Conservation (phyloP, 2,888 invertebrate genomes). For the Campoplex nolae region DNA sequence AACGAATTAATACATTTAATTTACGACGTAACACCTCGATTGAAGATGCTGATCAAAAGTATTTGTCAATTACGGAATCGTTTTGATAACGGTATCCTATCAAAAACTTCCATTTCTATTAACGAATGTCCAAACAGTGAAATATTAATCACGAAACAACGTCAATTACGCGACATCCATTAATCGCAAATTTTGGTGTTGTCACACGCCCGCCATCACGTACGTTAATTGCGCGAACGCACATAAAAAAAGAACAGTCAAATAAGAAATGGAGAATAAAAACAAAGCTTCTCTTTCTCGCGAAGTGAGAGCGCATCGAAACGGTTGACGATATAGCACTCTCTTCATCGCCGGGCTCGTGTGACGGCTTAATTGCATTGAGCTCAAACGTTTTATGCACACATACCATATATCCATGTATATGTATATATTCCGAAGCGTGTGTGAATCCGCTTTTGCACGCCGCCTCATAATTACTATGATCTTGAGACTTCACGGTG, state of each 20-base stretch:
- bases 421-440: constrained; percentile 36
- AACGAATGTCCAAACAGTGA: not conserved
- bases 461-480: constrained; percentile 79
- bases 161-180: constrained; percentile 21
- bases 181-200: constrained; percentile 39
- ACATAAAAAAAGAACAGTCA: constrained; percentile 11
- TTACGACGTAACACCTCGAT: not conserved
- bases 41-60: not conserved
- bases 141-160: constrained; percentile 1
- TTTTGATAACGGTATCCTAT: not conserved
- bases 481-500: constrained; percentile 77
- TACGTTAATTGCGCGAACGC: constrained; percentile 38
- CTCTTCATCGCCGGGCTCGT: constrained; percentile 36
- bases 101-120: not conserved
- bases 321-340: constrained; percentile 41
- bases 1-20: not conserved
- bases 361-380: constrained; percentile 78
- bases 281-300: not conserved
- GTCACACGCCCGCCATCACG: constrained; percentile 40
- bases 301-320: constrained; percentile 48
- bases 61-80: not conserved
- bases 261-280: constrained; percentile 20
- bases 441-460: constrained; percentile 77
- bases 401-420: not conserved
- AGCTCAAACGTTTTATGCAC: constrained; percentile 34